Evolutionary conservation across 2,888 invertebrate species (phyloP), one percentile per base, ranked within the genome.

Genomic region (Pomacea canaliculata): DNA sequence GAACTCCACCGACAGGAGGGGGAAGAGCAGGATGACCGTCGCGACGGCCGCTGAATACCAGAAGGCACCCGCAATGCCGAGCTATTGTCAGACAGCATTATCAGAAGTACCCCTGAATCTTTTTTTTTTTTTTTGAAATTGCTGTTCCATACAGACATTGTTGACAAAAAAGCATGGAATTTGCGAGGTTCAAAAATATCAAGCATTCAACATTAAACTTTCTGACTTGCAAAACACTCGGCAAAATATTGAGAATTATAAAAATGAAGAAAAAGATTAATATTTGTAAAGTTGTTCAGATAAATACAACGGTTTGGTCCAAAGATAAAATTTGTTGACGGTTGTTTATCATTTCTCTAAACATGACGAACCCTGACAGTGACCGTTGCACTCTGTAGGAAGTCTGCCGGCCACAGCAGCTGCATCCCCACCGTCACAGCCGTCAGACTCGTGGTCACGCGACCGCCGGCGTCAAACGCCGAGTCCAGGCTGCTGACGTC

Each of bases 11-110:
- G 89, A 88, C 37, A 89, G 79, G 13, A 87, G 80, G 8, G 88
- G 86, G 79, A 89, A 89, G 27, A 88, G 74, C 23, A 87, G 83
- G 48, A 89, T 85, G 70, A 87, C 88, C 19, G 87, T 74, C n/a
- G 86, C 84, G 7, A 85, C 87, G 1, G 88, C 87, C 0, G 85
- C 85, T 10, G 87, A 86, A 76, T 88, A 89, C 88, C 87, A 87
- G 70, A 86, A 83, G 16, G 86, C 85, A 4, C 86, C 85, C 10
- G 85, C 85, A 46, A 85, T 83, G 19, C 87, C 87, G 71, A 56
- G 16, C 51, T 56, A 16, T 56, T 56, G 81, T 83, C 86, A 86
- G 79, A 8, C 79, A 81, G 68, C 59, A 46, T 73, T 48, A 60
- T 7, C 12, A 37, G 23, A n/a, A 19, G 62, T 62, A n/a, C 7